phyloP scores from a whole-genome alignment of 1,140 invertebrate genomes.

The Drosophila dunni region DNA sequence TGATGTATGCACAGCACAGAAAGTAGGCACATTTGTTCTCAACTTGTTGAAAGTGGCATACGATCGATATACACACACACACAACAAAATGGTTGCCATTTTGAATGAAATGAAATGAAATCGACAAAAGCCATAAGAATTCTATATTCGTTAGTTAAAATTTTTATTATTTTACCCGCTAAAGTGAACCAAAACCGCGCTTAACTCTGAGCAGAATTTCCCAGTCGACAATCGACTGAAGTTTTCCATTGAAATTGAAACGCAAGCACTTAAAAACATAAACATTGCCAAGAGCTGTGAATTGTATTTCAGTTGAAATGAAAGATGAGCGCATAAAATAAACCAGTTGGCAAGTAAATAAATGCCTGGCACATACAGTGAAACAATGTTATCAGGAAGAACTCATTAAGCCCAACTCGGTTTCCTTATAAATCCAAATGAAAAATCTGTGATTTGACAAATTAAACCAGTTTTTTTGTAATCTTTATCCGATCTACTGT shows the following conservation, averaged over 20 bases:
- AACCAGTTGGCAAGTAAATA: conserved; percentile 38
- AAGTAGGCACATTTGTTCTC: conserved; percentile 6
- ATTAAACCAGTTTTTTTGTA: too few species aligned
- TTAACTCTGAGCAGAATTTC: conserved; percentile 19
- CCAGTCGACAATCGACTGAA: conserved; percentile 18
- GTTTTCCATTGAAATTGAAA: conserved; percentile 63
- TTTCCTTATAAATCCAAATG: too few species aligned
- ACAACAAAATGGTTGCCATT: conserved; percentile 37
- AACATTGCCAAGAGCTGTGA: conserved; percentile 23
- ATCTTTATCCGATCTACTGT: too few species aligned
- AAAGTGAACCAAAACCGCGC: conserved; percentile 11
- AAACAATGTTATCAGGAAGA: not conserved
- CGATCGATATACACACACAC: not conserved
- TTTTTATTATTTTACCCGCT: conserved; percentile 42
- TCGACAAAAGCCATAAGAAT: conserved; percentile 18
- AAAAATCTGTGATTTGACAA: not conserved
- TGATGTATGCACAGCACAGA: conserved; percentile 2
- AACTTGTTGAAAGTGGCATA: conserved; percentile 4
- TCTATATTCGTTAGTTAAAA: conserved; percentile 14
- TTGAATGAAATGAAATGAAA: conserved; percentile 31
- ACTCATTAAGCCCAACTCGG: too few species aligned
- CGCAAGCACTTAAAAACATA: conserved; percentile 39
- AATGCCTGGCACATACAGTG: not conserved
- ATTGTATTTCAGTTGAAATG: conserved; percentile 32
- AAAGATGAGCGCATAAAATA: conserved; percentile 25